A percentile compares a stretch with the other conserved stretches of the same genome.
Evolutionary conservation across 2,888 invertebrate genomes (phyloP).

Genomic region (Oligia strigilis): DNA sequence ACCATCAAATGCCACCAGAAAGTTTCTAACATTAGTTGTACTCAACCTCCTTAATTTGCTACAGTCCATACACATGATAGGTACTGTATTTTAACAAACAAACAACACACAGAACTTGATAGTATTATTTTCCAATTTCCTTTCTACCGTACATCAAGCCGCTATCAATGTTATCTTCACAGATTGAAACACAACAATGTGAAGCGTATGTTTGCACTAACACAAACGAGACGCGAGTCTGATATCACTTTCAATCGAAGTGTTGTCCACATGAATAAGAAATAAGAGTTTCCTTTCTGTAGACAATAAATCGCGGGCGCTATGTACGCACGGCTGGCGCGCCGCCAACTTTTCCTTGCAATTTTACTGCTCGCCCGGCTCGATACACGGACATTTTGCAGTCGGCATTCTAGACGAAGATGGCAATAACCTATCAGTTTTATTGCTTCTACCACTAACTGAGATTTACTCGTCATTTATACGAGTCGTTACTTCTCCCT

Average conservation of each 20-base stretch:
- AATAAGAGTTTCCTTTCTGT: slow-evolving; percentile 83
- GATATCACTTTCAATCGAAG: slow-evolving; percentile 75
- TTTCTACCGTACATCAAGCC: slow-evolving; percentile 32
- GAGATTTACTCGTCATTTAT: slow-evolving; percentile 73
- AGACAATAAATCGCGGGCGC: slow-evolving; percentile 77
- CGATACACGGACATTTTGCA: slow-evolving; percentile 82
- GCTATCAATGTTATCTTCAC: slow-evolving; percentile 40
- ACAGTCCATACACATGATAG: slow-evolving; percentile 7
- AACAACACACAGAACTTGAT: slow-evolving; percentile 3
- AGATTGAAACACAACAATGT: slow-evolving; percentile 52
- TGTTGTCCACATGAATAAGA: slow-evolving; percentile 79
- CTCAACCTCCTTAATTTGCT: not conserved
- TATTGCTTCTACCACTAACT: slow-evolving; percentile 73
- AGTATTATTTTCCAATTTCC: slow-evolving; percentile 46
- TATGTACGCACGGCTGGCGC: slow-evolving; percentile 76
- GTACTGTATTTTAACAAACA: not conserved
- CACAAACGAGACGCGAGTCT: slow-evolving; percentile 57
- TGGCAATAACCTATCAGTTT: slow-evolving; percentile 86
- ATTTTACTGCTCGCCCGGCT: slow-evolving; percentile 80
- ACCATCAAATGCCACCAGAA: not conserved
- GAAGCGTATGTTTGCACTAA: slow-evolving; percentile 55
- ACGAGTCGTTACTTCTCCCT: slow-evolving; percentile 62
- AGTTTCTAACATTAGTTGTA: not conserved
- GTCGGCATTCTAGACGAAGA: slow-evolving; percentile 81
- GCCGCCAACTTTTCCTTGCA: slow-evolving; percentile 86